A percentile compares a stretch with the other conserved stretches of the same genome.
phyloP scores from a whole-genome alignment of 2,888 invertebrate species.

The Coelopa pilipes region DNA sequence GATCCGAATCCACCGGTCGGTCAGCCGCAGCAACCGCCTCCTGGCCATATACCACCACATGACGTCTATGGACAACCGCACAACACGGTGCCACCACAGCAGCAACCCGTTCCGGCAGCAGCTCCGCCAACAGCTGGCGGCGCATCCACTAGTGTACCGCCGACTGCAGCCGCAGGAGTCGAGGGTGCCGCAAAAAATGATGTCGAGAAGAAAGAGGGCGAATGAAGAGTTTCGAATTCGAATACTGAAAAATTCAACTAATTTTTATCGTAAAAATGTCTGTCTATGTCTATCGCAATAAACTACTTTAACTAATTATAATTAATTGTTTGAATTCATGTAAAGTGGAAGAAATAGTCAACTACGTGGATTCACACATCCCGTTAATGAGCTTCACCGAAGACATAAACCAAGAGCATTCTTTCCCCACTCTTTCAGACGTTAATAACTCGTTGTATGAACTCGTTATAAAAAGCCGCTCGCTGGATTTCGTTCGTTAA shows the following conservation, averaged over 20 bases:
- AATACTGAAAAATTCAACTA: slow-evolving; percentile 3
- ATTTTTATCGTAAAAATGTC: slow-evolving; percentile 1
- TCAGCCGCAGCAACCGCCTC: slow-evolving; percentile 50
- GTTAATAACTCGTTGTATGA: neutral
- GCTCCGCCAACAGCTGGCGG: slow-evolving; percentile 47
- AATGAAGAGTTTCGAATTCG: slow-evolving; percentile 47
- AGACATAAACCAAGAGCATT: too few species aligned
- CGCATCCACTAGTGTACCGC: slow-evolving; percentile 40
- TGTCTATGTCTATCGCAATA: slow-evolving; percentile 24
- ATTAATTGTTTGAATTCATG: too few species aligned
- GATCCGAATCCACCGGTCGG: slow-evolving; percentile 48
- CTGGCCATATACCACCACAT: slow-evolving; percentile 52
- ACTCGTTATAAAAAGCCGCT: slow-evolving; percentile 7
- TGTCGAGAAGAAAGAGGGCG: slow-evolving; percentile 63
- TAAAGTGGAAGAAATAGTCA: too few species aligned
- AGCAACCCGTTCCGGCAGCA: slow-evolving; percentile 42
- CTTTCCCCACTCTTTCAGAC: neutral
- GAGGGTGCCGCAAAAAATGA: slow-evolving; percentile 55
- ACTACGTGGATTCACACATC: neutral
- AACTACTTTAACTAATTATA: too few species aligned
- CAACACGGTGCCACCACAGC: slow-evolving; percentile 45
- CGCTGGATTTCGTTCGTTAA: neutral
- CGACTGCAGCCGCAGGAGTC: slow-evolving; percentile 42
- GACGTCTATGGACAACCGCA: slow-evolving; percentile 48
- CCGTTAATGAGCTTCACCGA: too few species aligned